Evolutionary conservation across 2,113 vertebrate genomes (phyloP).

Genomic region (Poeciliopsis prolifica): DNA sequence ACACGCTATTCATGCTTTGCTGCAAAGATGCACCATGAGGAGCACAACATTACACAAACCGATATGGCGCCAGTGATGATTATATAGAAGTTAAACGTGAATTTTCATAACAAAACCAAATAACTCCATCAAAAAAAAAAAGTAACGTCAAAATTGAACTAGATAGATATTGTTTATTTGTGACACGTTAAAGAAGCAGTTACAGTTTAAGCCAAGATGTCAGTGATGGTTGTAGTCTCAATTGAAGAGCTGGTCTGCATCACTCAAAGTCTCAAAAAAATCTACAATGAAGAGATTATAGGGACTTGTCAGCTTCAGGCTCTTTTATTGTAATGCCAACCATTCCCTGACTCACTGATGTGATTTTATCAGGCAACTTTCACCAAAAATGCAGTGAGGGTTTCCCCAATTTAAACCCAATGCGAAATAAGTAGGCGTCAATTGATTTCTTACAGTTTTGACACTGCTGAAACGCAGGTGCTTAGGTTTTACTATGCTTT

Average conservation of each 20-base stretch:
- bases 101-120: neutral
- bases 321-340: neutral
- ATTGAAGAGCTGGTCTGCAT: neutral
- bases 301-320: neutral
- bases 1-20: neutral
- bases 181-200: neutral
- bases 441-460: neutral
- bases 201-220: conserved; percentile 11
- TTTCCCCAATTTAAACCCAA: too few relatives aligned
- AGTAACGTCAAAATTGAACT: neutral
- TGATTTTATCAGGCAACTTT: too few relatives aligned
- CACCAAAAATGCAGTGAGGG: too few relatives aligned
- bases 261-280: too few relatives aligned
- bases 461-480: neutral
- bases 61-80: neutral
- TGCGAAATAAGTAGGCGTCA: neutral
- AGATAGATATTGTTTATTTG: too few relatives aligned
- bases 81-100: neutral
- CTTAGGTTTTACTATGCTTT: neutral
- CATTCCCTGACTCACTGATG: neutral
- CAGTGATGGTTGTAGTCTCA: neutral
- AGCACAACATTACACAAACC: too few relatives aligned
- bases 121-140: neutral
- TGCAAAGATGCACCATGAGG: neutral
- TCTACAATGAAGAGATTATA: neutral